These are phyloP conservation scores for Megaustenia siamemsis DNA, from an alignment of 2,888 invertebrate genomes.

Conservation along the genomic window DNA sequence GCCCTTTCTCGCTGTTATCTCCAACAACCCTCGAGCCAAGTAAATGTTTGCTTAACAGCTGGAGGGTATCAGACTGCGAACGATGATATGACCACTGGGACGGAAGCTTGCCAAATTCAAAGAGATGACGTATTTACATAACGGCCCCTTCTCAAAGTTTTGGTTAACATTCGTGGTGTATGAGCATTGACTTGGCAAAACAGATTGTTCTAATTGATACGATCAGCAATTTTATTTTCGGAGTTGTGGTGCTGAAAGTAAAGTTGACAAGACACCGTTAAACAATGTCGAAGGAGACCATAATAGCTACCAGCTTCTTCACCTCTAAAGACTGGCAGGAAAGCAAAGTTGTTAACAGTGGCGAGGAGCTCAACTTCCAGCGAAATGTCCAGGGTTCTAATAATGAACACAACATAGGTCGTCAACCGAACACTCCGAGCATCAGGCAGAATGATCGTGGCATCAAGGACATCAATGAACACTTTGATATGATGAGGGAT, in stretches of 20 bases:
- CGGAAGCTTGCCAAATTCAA: too few relatives aligned
- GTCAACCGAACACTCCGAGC: background rate
- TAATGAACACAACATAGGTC: background rate
- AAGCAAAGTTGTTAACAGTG: slow-evolving; percentile 1
- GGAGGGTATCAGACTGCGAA: too few relatives aligned
- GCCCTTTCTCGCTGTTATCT: too few relatives aligned
- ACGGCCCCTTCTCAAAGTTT: too few relatives aligned
- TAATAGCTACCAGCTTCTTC: slow-evolving; percentile 40
- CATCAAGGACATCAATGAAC: background rate
- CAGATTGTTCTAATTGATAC: too few relatives aligned
- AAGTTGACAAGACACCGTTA: too few relatives aligned
- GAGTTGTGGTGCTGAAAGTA: background rate
- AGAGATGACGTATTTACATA: too few relatives aligned
- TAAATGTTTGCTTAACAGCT: too few relatives aligned
- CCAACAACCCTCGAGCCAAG: too few relatives aligned
- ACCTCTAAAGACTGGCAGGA: slow-evolving; percentile 41
- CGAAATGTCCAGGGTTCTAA: background rate
- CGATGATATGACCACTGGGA: too few relatives aligned
- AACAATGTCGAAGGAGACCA: slow-evolving; percentile 27
- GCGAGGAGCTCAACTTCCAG: slow-evolving; percentile 5
- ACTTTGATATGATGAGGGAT: slow-evolving; percentile 22
- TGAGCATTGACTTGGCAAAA: too few relatives aligned
- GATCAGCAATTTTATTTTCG: background rate
- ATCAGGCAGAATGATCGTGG: background rate
- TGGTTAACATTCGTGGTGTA: too few relatives aligned